Evolutionary conservation across 2,888 invertebrate genomes (phyloP), one percentile per base, ranked within the genome.

Genomic region (Leptinotarsa juncta): DNA sequence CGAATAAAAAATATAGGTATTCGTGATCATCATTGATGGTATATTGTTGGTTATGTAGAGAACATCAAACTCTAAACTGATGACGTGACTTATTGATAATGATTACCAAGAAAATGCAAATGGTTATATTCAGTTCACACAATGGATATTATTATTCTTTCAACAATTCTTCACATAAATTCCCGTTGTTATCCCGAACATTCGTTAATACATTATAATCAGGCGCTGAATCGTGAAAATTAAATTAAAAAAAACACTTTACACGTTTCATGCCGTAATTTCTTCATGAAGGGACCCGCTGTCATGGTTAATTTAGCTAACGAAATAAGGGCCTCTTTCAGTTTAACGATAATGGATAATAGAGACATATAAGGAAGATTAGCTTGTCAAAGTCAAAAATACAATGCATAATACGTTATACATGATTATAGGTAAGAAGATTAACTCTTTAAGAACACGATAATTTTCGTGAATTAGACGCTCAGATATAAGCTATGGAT

Each of bases 321-420:
- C 62, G 62, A 62, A 73, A 69, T 69, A 49, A 55, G 65, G 65
- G 51, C 70, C 65, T 66, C 68, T 73, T 66, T 51, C 65, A 65
- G 50, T 49, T 42, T 20, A 76, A 76, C 68, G 68, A 71, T 71
- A 73, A 68, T 26, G 67, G 72, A 74, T 74, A 77, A 77, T 74
- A 68, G 74, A 74, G 69, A 72, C 72, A 72, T 75, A 75, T 75
- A 75, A 75, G 73, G 70, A 73, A 75, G 74, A 77, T 74, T 77
- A 74, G 65, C 74, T 74, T 72, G 74, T 77, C 74, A 77, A 77
- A 77, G 72, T 74, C 74, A 23, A 69, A 71, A 72, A 68, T 73
- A 76, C 76, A 74, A 74, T 74, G 72, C 76, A 74, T 77, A 74
- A 74, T 76, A 68, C 72, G 70, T 72, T 73, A 70, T 70, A 73